Percentiles rank a stretch among this genome's conserved stretches.
Conservation (phyloP, 2,113 vertebrate genomes). For the Boulengeromyrus knoepffleri region DNA sequence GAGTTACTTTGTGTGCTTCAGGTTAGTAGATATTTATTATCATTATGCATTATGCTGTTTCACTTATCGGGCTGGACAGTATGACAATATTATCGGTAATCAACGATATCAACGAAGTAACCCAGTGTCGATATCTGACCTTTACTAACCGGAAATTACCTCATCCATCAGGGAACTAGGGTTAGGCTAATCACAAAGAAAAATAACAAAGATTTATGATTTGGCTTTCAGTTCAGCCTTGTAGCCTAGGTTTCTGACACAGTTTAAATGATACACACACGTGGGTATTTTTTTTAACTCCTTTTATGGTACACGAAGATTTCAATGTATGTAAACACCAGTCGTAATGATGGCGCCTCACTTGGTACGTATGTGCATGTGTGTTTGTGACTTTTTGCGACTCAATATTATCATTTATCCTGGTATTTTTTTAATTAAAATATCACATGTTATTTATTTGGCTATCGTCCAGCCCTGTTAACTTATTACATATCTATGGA, state of each 20-base stretch:
- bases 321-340: background rate
- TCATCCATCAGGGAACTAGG: background rate
- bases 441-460: background rate
- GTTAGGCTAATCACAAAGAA: background rate
- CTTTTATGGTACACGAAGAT: background rate
- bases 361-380: background rate
- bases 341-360: background rate
- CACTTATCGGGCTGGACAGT: background rate
- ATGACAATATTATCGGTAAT: background rate
- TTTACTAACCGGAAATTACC: background rate
- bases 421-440: background rate
- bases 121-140: background rate
- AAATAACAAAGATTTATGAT: background rate
- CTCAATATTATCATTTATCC: background rate
- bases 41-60: background rate
- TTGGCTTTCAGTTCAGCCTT: background rate
- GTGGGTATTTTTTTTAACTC: background rate
- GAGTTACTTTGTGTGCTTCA: slow-evolving; percentile 90
- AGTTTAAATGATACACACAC: background rate
- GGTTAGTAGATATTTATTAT: slow-evolving; percentile 53
- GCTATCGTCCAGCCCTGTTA: background rate
- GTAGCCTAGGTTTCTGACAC: background rate
- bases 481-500: background rate
- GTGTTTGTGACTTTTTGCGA: background rate
- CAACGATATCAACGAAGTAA: background rate